Evolutionary conservation across 2,888 invertebrate genomes (phyloP).

Genomic region (Heteropelma amictum): DNA sequence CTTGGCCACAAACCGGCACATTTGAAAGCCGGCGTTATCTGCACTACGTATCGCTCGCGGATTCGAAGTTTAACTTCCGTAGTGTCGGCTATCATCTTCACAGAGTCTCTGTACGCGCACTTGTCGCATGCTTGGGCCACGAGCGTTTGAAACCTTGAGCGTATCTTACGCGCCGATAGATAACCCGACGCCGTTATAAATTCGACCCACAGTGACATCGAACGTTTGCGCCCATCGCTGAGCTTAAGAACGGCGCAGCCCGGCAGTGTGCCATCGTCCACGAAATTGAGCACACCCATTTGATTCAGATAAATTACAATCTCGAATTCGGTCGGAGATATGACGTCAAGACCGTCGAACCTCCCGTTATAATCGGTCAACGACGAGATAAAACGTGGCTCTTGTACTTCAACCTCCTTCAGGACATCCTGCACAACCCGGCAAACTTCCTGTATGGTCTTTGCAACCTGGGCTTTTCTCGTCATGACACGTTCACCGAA

Average conservation of each 20-base stretch:
- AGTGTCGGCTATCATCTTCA: slow-evolving; percentile 96
- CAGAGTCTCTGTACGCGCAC: slow-evolving; percentile 93
- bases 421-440: slow-evolving; percentile 96
- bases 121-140: slow-evolving; percentile 95
- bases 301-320: slow-evolving; percentile 97
- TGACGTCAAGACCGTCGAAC: slow-evolving; percentile 95
- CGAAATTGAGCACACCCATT: slow-evolving; percentile 98
- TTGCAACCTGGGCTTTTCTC: slow-evolving; percentile 90
- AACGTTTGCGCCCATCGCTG: slow-evolving; percentile 95
- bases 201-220: slow-evolving; percentile 98
- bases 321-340: slow-evolving; percentile 96
- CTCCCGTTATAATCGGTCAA: slow-evolving; percentile 93
- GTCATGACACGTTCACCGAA: slow-evolving; percentile 94
- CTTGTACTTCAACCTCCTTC: slow-evolving; percentile 96
- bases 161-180: slow-evolving; percentile 94
- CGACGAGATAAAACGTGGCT: slow-evolving; percentile 95
- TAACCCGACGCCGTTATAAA: slow-evolving; percentile 98
- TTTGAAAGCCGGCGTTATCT: slow-evolving; percentile 96
- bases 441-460: slow-evolving; percentile 93
- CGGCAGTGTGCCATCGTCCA: slow-evolving; percentile 95
- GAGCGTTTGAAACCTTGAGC: slow-evolving; percentile 93
- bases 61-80: slow-evolving; percentile 94
- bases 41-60: slow-evolving; percentile 93
- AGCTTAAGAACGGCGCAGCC: slow-evolving; percentile 97
- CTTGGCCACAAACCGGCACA: slow-evolving; percentile 97